Conservation (phyloP, 2,888 invertebrate species). For the Drosophila putrida region DNA sequence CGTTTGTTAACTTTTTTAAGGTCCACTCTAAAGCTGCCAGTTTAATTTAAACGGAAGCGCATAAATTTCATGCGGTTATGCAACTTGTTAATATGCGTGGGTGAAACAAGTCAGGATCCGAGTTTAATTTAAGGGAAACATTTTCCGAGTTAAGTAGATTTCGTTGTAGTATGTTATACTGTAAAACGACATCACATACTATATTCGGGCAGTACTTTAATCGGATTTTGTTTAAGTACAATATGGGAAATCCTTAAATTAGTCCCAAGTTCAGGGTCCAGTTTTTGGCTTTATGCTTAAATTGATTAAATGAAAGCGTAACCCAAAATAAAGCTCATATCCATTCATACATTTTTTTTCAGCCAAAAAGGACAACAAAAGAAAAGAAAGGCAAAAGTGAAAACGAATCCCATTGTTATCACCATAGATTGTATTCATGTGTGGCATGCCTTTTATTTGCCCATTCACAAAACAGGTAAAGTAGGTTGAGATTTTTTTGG, state of each 20-base stretch:
- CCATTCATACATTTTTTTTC: conserved; percentile 6
- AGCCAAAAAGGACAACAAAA: conserved; percentile 16
- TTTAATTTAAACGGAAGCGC: conserved; percentile 35
- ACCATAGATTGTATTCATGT: conserved; percentile 17
- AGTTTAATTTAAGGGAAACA: conserved; percentile 5
- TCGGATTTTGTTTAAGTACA: conserved; percentile 15
- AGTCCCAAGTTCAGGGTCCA: conserved; percentile 1
- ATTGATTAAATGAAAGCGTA: conserved; percentile 37
- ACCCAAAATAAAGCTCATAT: conserved; percentile 20
- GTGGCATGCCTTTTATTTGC: conserved; percentile 12
- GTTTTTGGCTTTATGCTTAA: neutral
- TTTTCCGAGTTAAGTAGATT: conserved; percentile 16
- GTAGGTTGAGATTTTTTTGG: neutral
- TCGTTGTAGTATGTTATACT: conserved; percentile 1
- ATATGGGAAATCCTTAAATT: conserved; percentile 27
- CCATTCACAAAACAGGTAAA: neutral
- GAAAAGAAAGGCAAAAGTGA: conserved; percentile 6
- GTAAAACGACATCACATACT: neutral
- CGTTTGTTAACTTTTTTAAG: neutral
- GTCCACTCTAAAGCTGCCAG: neutral
- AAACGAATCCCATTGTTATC: conserved; percentile 38
- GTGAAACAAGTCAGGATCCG: conserved; percentile 1
- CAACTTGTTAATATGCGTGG: conserved; percentile 4
- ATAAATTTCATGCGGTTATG: conserved; percentile 34
- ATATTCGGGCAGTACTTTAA: conserved; percentile 11